Percentiles rank a stretch among this genome's conserved stretches.
Conservation (phyloP, 2,888 invertebrate genomes). For the Leptothorax acervorum region DNA sequence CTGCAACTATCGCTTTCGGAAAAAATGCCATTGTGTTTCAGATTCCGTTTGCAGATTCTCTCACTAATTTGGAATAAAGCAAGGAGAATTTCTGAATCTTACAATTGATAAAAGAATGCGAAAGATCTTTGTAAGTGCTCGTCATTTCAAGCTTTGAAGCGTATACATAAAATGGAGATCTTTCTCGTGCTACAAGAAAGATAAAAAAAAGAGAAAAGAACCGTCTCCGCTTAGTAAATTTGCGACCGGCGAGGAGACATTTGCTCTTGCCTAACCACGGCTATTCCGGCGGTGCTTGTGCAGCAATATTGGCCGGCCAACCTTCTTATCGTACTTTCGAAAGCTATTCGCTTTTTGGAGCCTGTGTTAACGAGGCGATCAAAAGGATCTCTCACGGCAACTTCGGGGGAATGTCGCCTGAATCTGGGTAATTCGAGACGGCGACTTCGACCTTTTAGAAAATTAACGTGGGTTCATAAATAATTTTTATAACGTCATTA, state of each 20-base stretch:
- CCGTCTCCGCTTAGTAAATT: conserved; percentile 2
- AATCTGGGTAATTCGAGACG: background rate
- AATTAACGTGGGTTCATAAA: conserved; percentile 7
- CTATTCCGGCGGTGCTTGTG: conserved; percentile 7
- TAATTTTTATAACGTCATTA: background rate
- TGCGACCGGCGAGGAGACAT: background rate
- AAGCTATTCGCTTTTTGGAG: background rate
- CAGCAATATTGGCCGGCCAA: conserved; percentile 19
- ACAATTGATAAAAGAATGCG: background rate
- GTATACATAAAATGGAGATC: background rate
- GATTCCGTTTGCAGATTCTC: background rate
- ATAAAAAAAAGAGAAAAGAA: background rate
- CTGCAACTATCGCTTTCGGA: background rate
- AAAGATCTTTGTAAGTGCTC: background rate
- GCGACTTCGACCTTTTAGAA: background rate
- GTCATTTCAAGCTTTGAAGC: background rate
- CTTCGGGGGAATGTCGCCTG: conserved; percentile 1
- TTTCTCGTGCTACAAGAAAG: background rate
- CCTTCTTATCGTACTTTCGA: conserved; percentile 11
- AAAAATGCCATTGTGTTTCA: background rate
- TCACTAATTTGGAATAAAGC: background rate
- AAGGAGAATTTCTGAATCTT: too few species aligned
- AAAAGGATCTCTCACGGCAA: conserved; percentile 5
- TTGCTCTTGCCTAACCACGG: background rate
- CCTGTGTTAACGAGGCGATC: conserved; percentile 26